A percentile compares a stretch with the other conserved stretches of the same genome.
These are phyloP conservation scores for Matsumyia berberina DNA, from an alignment of 2,888 invertebrate species.

Conservation along the genomic window DNA sequence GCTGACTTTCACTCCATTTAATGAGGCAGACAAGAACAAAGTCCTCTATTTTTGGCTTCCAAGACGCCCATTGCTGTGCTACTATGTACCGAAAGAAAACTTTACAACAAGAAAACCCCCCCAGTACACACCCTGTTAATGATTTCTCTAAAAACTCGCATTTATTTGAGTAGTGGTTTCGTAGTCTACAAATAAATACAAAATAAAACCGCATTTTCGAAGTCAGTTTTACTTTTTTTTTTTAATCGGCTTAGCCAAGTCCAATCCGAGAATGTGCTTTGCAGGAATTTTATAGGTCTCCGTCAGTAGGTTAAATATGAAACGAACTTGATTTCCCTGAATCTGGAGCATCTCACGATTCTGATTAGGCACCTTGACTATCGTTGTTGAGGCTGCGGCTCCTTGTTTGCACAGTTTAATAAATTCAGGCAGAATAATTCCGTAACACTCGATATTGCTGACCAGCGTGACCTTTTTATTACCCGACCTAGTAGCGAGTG, in stretches of 20 bases:
- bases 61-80: too few relatives aligned
- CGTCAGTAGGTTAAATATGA: slow-evolving; percentile 82
- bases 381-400: slow-evolving; percentile 94
- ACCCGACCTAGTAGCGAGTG: slow-evolving; percentile 90
- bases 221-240: slow-evolving; percentile 79
- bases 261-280: slow-evolving; percentile 83
- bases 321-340: slow-evolving; percentile 94
- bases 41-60: too few relatives aligned
- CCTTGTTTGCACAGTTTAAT: slow-evolving; percentile 92
- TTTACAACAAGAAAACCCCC: not conserved
- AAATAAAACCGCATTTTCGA: not conserved
- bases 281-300: slow-evolving; percentile 84
- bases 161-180: slow-evolving; percentile 12
- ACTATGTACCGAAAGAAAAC: not conserved
- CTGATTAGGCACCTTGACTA: slow-evolving; percentile 90
- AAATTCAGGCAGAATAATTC: slow-evolving; percentile 91
- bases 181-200: not conserved
- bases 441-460: slow-evolving; percentile 94
- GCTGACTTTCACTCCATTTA: too few relatives aligned
- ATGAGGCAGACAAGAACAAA: too few relatives aligned
- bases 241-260: slow-evolving; percentile 83
- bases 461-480: slow-evolving; percentile 97
- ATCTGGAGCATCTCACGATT: slow-evolving; percentile 91
- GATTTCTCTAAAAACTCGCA: not conserved
- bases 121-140: not conserved